These are phyloP conservation scores for Mustelus asterias DNA, from an alignment of 2,113 vertebrate genomes.

Conservation along the genomic window DNA sequence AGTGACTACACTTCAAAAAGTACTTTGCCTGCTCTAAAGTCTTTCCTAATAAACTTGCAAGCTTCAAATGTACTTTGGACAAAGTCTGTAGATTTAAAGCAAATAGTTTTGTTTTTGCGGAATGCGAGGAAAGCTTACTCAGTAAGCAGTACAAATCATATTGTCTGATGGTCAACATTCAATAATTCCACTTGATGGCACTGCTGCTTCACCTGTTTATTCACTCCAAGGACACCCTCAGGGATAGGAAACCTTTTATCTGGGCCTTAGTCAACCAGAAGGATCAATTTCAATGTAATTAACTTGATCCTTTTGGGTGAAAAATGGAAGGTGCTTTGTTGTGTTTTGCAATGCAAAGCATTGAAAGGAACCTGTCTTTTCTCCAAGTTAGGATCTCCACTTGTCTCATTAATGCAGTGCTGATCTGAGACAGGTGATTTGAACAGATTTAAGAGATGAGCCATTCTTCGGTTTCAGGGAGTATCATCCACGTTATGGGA, in stretches of 20 bases:
- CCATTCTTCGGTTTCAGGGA: not conserved
- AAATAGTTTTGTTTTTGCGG: not conserved
- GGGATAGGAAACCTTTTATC: conserved; percentile 4
- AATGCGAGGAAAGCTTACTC: not conserved
- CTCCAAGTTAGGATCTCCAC: not conserved
- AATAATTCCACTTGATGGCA: conserved; percentile 31
- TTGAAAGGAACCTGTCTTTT: conserved; percentile 9
- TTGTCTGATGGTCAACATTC: not conserved
- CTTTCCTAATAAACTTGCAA: not conserved
- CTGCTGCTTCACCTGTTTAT: conserved; percentile 17
- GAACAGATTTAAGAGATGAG: not conserved
- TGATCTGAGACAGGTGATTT: not conserved
- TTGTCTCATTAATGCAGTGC: conserved; percentile 22
- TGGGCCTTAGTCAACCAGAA: conserved; percentile 10
- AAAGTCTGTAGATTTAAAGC: not conserved
- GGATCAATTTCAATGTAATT: conserved; percentile 38
- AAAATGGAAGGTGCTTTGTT: conserved; percentile 31
- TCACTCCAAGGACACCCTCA: not conserved
- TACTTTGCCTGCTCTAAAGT: not conserved
- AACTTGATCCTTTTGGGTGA: conserved; percentile 35
- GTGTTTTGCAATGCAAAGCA: conserved; percentile 16
- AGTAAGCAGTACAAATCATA: not conserved
- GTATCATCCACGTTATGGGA: not conserved
- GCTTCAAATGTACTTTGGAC: not conserved
- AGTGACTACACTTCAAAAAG: not conserved